Percentiles rank a stretch among this genome's conserved stretches.
phyloP scores from a whole-genome alignment of 2,888 invertebrate genomes.

The Aelia acuminata region DNA sequence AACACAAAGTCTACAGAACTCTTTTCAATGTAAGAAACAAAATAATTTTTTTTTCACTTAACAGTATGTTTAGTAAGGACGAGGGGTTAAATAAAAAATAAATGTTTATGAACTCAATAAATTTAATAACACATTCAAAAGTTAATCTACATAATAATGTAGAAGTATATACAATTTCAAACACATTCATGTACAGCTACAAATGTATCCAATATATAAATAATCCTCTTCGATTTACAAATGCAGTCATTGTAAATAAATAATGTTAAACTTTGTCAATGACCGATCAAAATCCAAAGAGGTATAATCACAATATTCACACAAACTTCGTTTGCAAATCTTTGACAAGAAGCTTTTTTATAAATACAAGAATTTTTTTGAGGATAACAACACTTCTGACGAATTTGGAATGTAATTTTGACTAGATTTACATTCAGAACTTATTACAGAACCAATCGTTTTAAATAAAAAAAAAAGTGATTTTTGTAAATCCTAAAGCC shows the following conservation, averaged over 20 bases:
- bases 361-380: slow-evolving; percentile 26
- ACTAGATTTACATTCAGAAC: too few species aligned
- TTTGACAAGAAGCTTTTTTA: slow-evolving; percentile 31
- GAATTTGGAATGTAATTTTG: not conserved
- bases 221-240: not conserved
- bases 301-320: not conserved
- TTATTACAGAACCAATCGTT: not conserved
- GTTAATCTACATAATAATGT: not conserved
- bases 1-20: too few species aligned
- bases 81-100: too few species aligned
- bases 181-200: not conserved
- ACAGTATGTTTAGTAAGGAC: too few species aligned
- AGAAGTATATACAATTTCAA: slow-evolving; percentile 1
- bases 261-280: not conserved
- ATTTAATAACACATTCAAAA: not conserved
- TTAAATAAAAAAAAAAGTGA: not conserved
- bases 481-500: not conserved
- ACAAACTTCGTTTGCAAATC: not conserved
- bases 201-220: slow-evolving; percentile 28
- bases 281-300: not conserved
- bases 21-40: too few species aligned
- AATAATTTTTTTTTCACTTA: too few species aligned
- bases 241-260: slow-evolving; percentile 1
- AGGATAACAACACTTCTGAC: slow-evolving; percentile 40
- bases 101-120: not conserved